Evolutionary conservation across 2,888 invertebrate genomes (phyloP).

Genomic region (Octodonta nipae): DNA sequence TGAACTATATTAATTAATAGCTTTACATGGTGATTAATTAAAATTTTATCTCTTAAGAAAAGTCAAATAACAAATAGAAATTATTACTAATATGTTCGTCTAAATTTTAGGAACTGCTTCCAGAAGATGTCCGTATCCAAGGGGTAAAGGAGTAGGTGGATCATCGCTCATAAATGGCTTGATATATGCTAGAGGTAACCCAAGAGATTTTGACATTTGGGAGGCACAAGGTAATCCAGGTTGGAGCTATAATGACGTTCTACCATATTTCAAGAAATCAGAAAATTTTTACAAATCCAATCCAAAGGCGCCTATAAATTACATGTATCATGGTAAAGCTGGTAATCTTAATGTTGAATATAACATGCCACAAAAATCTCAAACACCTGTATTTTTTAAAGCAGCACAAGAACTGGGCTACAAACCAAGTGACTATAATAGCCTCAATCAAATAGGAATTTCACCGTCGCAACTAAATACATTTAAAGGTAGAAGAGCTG

Average conservation of each 20-base stretch:
- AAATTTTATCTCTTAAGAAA: too few species aligned
- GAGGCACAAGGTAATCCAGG: constrained; percentile 24
- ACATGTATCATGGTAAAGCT: constrained; percentile 9
- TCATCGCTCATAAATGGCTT: constrained; percentile 37
- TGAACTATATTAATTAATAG: too few species aligned
- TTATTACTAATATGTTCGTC: too few species aligned
- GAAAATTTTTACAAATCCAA: constrained; percentile 12
- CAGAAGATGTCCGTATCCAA: constrained; percentile 30
- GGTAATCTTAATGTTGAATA: constrained; percentile 12
- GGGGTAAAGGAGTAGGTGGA: constrained; percentile 41
- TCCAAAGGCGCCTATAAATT: constrained; percentile 9
- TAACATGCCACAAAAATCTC: constrained; percentile 9
- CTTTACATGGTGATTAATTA: too few species aligned
- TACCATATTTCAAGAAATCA: constrained; percentile 36
- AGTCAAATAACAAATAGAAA: too few species aligned
- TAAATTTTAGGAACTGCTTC: too few species aligned
- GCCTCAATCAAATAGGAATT: constrained; percentile 49
- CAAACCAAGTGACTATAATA: constrained; percentile 55
- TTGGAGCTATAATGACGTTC: constrained; percentile 43
- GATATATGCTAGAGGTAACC: constrained; percentile 38
- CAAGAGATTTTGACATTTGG: constrained; percentile 37
- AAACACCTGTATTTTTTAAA: constrained; percentile 11
- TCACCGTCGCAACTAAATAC: constrained; percentile 54
- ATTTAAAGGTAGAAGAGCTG: constrained; percentile 56
- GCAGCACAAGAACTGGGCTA: constrained; percentile 46